phyloP scores from a whole-genome alignment of 2,113 vertebrate species.

The Scomber scombrus region DNA sequence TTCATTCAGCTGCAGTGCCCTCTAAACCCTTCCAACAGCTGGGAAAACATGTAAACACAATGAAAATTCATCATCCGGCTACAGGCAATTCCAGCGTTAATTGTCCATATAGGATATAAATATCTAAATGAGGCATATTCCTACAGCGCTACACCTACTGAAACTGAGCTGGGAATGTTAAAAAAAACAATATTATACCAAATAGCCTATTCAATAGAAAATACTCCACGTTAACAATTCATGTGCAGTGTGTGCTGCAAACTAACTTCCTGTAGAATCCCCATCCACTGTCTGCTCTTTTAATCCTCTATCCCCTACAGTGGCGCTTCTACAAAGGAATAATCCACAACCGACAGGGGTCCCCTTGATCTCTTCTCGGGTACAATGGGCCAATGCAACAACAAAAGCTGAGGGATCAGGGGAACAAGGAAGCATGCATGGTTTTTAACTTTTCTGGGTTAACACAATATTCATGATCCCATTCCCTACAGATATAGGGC shows the following conservation, averaged over 20 bases:
- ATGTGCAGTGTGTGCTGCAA: conserved; percentile 55
- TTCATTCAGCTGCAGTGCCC: conserved; percentile 44
- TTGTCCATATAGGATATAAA: conserved; percentile 45
- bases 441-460: conserved; percentile 80
- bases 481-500: conserved; percentile 73
- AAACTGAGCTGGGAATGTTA: conserved; percentile 27
- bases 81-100: conserved; percentile 47
- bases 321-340: conserved; percentile 77
- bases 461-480: conserved; percentile 79
- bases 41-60: conserved; percentile 61
- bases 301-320: conserved; percentile 82
- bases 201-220: conserved; percentile 46
- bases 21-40: conserved; percentile 42
- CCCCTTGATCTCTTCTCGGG: conserved; percentile 78
- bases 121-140: conserved; percentile 43
- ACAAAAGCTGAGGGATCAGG: conserved; percentile 81
- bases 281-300: conserved; percentile 78
- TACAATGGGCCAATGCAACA: conserved; percentile 80
- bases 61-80: conserved; percentile 54
- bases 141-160: conserved; percentile 10
- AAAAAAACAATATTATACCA: conserved; percentile 22
- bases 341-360: conserved; percentile 81
- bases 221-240: conserved; percentile 61
- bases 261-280: conserved; percentile 76
- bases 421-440: conserved; percentile 77